Evolutionary conservation across 2,888 invertebrate genomes (phyloP).

Genomic region (Trissonchulus sp.): DNA sequence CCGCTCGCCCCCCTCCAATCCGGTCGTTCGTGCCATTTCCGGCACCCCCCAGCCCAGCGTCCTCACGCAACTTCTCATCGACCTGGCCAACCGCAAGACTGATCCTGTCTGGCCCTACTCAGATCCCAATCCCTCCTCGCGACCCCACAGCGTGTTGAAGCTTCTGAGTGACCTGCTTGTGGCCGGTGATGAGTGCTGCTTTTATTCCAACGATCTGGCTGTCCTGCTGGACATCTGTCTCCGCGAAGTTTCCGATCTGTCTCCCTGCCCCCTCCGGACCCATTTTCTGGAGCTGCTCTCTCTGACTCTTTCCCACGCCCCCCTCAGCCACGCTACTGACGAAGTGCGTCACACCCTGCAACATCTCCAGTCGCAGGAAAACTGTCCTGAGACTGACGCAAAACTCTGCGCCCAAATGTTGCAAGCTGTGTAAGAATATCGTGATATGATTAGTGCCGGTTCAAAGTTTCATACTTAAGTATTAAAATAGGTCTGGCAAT

Average conservation of each 20-base stretch:
- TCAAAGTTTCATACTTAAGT: too few relatives aligned
- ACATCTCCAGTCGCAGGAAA: constrained; percentile 4
- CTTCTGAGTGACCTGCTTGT: constrained; percentile 9
- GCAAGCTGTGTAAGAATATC: too few relatives aligned
- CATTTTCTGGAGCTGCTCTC: not conserved
- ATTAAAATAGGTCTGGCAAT: too few relatives aligned
- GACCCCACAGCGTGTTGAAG: constrained; percentile 17
- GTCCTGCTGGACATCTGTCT: constrained; percentile 17
- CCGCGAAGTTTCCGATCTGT: constrained; percentile 17
- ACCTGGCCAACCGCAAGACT: constrained; percentile 10
- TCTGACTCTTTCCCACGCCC: not conserved
- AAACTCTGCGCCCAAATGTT: too few relatives aligned
- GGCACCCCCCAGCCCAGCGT: too few relatives aligned
- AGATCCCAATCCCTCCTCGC: too few relatives aligned
- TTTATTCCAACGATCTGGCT: constrained; percentile 21
- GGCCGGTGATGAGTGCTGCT: constrained; percentile 10
- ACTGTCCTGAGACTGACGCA: too few relatives aligned
- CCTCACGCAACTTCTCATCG: not conserved
- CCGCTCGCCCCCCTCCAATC: not conserved
- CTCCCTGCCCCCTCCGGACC: constrained; percentile 4
- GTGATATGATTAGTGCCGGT: too few relatives aligned
- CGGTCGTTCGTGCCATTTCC: not conserved
- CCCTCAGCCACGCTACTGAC: not conserved
- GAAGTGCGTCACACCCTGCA: not conserved
- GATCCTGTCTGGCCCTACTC: constrained; percentile 24